Conservation (phyloP, 2,888 invertebrate species). For the Ectobius pallidus region DNA sequence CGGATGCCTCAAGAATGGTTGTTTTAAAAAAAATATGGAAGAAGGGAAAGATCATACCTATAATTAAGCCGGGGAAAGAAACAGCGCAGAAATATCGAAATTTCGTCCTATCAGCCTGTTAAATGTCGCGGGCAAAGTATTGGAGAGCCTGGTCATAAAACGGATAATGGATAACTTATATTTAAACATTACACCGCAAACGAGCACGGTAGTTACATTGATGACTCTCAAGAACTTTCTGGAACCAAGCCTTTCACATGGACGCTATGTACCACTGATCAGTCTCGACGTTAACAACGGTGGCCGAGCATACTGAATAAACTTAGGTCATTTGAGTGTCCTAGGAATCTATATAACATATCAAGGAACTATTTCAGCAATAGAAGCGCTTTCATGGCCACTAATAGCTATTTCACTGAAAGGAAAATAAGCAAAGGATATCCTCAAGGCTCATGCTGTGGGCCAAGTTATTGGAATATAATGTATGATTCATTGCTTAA, state of each 20-base stretch:
- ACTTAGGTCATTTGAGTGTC: too few relatives aligned
- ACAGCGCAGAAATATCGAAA: not conserved
- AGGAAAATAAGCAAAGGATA: not conserved
- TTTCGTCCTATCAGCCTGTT: not conserved
- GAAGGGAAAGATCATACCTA: not conserved
- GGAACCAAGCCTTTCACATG: not conserved
- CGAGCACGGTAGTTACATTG: not conserved
- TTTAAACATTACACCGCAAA: not conserved
- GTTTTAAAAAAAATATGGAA: not conserved
- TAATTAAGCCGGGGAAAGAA: not conserved
- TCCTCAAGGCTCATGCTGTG: not conserved
- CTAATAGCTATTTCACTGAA: not conserved
- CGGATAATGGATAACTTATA: not conserved
- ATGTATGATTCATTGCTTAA: too few relatives aligned
- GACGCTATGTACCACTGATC: not conserved
- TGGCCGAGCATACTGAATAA: not conserved
- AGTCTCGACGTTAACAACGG: not conserved
- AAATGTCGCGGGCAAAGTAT: not conserved
- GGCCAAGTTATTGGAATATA: too few relatives aligned
- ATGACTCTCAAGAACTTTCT: not conserved
- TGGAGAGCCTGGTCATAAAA: too few relatives aligned
- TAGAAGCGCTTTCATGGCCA: not conserved
- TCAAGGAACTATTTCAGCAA: not conserved
- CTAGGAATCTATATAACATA: not conserved
- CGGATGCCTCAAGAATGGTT: too few relatives aligned